Evolutionary conservation across 1,140 invertebrate genomes (phyloP).

Genomic region (Aphaenogaster rudis): DNA sequence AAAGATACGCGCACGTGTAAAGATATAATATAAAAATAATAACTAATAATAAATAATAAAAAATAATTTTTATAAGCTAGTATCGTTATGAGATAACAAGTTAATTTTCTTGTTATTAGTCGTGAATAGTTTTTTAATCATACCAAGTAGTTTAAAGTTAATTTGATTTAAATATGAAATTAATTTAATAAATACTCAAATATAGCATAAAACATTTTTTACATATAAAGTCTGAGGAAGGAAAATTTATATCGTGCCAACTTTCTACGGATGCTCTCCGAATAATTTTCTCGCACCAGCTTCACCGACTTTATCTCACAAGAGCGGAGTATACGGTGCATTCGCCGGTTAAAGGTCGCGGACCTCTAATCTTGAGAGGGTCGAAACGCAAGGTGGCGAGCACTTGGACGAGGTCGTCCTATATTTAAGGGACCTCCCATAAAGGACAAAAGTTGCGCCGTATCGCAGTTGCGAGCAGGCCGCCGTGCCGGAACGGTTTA

Average conservation of each 20-base stretch:
- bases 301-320: constrained; percentile 40
- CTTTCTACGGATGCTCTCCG: constrained; percentile 40
- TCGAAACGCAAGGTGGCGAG: constrained; percentile 54
- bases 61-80: not conserved
- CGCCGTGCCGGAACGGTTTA: constrained; percentile 76
- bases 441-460: constrained; percentile 82
- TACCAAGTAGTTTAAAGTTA: not conserved
- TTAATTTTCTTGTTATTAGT: not conserved
- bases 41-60: not conserved
- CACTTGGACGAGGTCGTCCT: constrained; percentile 58
- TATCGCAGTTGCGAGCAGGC: constrained; percentile 68
- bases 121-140: not conserved
- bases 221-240: not conserved
- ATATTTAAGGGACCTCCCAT: constrained; percentile 70
- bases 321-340: constrained; percentile 46
- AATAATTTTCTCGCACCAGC: constrained; percentile 55
- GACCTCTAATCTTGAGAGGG: constrained; percentile 66
- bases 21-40: not conserved
- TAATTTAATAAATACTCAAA: not conserved
- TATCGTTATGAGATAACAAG: not conserved
- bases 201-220: constrained; percentile 7
- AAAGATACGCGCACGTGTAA: not conserved
- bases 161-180: not conserved
- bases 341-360: constrained; percentile 51
- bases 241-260: constrained; percentile 48